Percentiles rank a stretch among this genome's conserved stretches.
Conservation (phyloP, 2,888 invertebrate genomes). For the Zygogramma bicolorata region DNA sequence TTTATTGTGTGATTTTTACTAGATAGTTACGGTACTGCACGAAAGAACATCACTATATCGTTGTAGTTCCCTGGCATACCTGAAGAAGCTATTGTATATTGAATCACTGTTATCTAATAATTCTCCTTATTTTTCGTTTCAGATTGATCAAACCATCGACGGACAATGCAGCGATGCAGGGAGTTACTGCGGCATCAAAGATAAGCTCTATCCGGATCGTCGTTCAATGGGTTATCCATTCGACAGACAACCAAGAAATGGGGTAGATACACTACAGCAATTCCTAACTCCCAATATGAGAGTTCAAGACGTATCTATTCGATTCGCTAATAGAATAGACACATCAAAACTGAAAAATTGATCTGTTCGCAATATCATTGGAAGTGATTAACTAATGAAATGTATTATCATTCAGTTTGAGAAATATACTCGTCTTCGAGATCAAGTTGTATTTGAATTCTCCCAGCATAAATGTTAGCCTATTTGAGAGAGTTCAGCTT, state of each 20-base stretch:
- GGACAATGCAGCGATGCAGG: conserved; percentile 78
- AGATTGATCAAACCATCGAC: conserved; percentile 44
- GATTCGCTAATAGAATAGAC: conserved; percentile 71
- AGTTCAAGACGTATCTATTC: conserved; percentile 73
- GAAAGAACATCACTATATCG: no score
- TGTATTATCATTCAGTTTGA: neutral
- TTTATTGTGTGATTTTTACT: no score
- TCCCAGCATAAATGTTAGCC: no score
- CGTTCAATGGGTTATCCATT: conserved; percentile 89
- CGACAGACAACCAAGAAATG: conserved; percentile 74
- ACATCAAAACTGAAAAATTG: neutral
- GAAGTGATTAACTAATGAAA: no score
- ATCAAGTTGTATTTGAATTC: no score
- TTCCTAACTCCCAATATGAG: conserved; percentile 83
- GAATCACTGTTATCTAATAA: no score
- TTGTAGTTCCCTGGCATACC: no score
- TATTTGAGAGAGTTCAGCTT: no score
- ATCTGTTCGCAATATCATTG: no score
- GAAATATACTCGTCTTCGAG: neutral
- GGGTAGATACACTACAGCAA: conserved; percentile 72
- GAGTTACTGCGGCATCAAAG: conserved; percentile 83
- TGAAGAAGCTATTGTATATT: no score
- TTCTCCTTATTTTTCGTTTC: no score
- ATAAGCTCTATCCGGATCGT: conserved; percentile 83
- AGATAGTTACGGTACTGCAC: no score